phyloP scores from a whole-genome alignment of 35 echinoderm and acorn worm genomes.

The Patiria miniata region DNA sequence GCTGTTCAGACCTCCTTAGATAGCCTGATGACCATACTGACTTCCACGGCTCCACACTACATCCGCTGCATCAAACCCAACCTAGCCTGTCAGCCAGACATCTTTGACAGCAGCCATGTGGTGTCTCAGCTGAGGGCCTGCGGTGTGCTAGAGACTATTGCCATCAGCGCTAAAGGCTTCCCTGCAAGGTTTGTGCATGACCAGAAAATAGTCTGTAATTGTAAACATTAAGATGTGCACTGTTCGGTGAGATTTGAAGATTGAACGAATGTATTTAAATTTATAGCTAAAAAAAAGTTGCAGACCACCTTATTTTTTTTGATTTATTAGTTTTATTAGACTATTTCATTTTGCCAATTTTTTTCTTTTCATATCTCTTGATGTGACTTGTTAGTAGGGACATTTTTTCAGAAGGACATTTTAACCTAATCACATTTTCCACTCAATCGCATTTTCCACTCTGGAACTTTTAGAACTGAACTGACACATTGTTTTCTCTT shows the following conservation, averaged over 20 bases:
- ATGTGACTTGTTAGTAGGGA: no score
- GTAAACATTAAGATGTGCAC: constrained; percentile 24
- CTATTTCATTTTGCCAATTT: no score
- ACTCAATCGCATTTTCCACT: no score
- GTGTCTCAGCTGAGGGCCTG: constrained; percentile 86
- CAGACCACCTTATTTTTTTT: no score
- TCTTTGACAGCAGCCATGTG: constrained; percentile 75
- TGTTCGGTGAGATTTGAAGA: not conserved
- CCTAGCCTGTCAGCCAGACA: constrained; percentile 46
- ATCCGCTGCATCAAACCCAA: constrained; percentile 97
- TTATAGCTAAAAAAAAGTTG: not conserved
- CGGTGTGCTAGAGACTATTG: constrained; percentile 90
- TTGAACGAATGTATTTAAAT: not conserved
- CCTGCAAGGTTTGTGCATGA: constrained; percentile 82
- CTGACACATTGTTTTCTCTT: no score
- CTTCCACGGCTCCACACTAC: constrained; percentile 76
- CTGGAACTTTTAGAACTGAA: no score
- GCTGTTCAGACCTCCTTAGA: constrained; percentile 78
- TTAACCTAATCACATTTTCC: no score
- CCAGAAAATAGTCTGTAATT: no score
- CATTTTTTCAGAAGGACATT: no score
- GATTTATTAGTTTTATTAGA: no score
- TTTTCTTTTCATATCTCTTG: no score
- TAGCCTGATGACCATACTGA: constrained; percentile 66
- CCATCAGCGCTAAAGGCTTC: constrained; percentile 86